A percentile compares a stretch with the other conserved stretches of the same genome.
These are phyloP conservation scores for Ctenomys sociabilis DNA, from an alignment of 2,113 vertebrate species.

Conservation along the genomic window DNA sequence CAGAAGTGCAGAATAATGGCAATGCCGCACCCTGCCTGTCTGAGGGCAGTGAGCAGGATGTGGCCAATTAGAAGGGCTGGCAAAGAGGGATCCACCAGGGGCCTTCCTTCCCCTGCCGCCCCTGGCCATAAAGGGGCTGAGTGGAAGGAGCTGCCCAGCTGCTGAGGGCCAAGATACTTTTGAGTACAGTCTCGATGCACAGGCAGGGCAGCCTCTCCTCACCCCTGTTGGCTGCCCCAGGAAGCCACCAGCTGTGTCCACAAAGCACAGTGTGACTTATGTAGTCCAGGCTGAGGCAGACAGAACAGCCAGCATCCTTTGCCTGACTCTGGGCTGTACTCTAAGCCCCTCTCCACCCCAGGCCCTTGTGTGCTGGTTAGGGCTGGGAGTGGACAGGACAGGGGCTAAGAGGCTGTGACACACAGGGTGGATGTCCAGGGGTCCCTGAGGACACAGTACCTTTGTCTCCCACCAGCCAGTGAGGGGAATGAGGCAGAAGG, in stretches of 20 bases:
- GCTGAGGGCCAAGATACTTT: not conserved
- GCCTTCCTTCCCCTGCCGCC: not conserved
- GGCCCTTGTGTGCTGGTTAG: too few relatives aligned
- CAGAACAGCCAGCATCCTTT: not conserved
- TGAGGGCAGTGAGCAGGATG: constrained; percentile 4
- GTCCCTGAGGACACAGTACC: not conserved
- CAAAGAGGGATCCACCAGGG: not conserved
- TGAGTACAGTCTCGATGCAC: not conserved
- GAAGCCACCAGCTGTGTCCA: constrained; percentile 45
- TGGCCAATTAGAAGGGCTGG: constrained; percentile 35
- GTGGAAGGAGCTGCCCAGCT: not conserved
- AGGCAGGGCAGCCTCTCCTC: not conserved
- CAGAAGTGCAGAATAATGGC: constrained; percentile 74
- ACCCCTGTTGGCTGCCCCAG: not conserved
- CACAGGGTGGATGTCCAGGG: not conserved
- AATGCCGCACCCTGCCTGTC: constrained; percentile 68
- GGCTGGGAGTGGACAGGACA: not conserved
- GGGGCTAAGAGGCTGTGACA: not conserved
- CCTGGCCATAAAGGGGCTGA: not conserved
- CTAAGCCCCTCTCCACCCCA: not conserved
- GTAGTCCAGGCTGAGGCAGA: not conserved
- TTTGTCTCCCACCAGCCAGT: accelerated
- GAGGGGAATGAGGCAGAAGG: too few relatives aligned
- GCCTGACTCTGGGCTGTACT: not conserved
- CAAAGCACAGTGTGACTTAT: not conserved